Base-by-base conservation (phyloP, 2,113 vertebrate genomes). In the Anser brachyrhynchus region DNA sequence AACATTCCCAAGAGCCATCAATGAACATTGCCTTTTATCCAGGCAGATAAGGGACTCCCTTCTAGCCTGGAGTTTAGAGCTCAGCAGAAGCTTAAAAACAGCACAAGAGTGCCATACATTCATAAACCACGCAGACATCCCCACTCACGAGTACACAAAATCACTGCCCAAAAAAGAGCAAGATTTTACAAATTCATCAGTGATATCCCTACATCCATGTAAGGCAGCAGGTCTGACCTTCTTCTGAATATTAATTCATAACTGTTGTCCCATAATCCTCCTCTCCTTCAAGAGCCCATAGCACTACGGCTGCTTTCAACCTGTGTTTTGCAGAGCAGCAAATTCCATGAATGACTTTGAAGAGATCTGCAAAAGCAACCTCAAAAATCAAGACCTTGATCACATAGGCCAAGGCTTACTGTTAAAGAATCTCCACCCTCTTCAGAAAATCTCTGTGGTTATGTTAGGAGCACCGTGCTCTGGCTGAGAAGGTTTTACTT, bases 1-100 rank as follows among this genome's bases (percentile, higher is more conserved):
- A 70, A 57, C 55, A 61, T 52, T 52, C 25, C 61, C 44, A 52
- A 18, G 3, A 58, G 41, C 13, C 23, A 4, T 9, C 33, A 58
- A 12, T 0, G 2, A 81, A 29, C 19, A 58, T 8, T 37, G 54
- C 29, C 39, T 77, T 66, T 9, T 9, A 4, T 37, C 37, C 0
- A 2, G 57, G 41, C 26, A 79, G 0, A 0, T 23, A 69, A 55
- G 31, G 11, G 43, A 33, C 2, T 1, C 21, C 13, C 23, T 55
- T 28, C 16, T 13, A 74, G 26, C 37, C 44, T 2, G 0, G 22
- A 71, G 13, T 1, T 41, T 17, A 75, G 41, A 49, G 28, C 35
- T 22, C 29, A 54, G 41, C 29, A 85, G 35, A 37, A 85, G 46
- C 9, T 35, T 67, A 59, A 52, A 58, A 12, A 51, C 26, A 79